Percentiles rank a stretch among this genome's conserved stretches.
These are phyloP conservation scores for Deilephila elpenor DNA, from an alignment of 2,888 invertebrate genomes.

Conservation along the genomic window DNA sequence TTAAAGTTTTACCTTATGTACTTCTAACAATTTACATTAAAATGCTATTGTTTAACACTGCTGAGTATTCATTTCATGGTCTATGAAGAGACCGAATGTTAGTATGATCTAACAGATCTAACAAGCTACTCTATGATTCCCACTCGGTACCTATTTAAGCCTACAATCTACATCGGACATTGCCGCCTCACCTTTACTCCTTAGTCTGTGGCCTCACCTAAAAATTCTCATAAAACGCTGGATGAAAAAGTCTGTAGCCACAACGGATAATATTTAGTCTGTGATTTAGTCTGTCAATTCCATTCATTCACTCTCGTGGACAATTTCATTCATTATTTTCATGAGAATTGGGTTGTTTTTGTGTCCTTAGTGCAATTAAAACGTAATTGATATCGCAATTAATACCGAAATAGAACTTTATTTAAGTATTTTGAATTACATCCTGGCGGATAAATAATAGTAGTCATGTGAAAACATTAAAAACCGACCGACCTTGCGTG, in stretches of 20 bases:
- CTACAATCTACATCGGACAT: too few species aligned
- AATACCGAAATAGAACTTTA: slow-evolving; percentile 13
- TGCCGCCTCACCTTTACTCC: too few species aligned
- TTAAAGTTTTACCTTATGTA: too few species aligned
- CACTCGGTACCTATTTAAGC: too few species aligned
- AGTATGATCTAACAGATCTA: too few species aligned
- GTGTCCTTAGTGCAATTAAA: slow-evolving; percentile 54
- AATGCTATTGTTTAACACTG: too few species aligned
- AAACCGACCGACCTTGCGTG: slow-evolving; percentile 69
- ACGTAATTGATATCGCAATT: slow-evolving; percentile 40
- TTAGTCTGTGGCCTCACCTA: too few species aligned
- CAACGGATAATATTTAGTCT: background rate
- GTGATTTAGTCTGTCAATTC: background rate
- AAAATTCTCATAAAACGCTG: too few species aligned
- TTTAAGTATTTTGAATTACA: slow-evolving; percentile 32
- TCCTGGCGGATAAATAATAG: slow-evolving; percentile 43
- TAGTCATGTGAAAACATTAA: slow-evolving; percentile 44
- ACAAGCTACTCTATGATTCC: too few species aligned
- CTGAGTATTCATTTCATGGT: too few species aligned
- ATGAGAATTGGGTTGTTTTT: slow-evolving; percentile 73
- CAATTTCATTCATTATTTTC: slow-evolving; percentile 59
- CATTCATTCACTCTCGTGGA: background rate
- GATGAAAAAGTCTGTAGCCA: background rate
- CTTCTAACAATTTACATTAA: too few species aligned
- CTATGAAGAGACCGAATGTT: too few species aligned